Evolutionary conservation across 2,113 vertebrate genomes (phyloP), one percentile per base, ranked within the genome.

Genomic region (Boleophthalmus pectinirostris): DNA sequence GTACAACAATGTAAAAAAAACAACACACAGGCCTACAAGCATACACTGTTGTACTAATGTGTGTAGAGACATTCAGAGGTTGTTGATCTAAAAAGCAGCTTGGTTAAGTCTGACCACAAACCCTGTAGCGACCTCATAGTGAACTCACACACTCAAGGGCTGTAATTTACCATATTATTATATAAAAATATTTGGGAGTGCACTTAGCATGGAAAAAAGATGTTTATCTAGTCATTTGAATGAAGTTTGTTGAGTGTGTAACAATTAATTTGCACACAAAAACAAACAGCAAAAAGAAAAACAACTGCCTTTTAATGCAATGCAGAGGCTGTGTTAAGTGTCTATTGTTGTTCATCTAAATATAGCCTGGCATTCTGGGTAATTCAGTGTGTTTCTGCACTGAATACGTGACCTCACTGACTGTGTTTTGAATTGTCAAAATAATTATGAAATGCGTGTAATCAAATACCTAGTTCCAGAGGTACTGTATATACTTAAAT

Each of bases 41-140:
- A 78, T 75, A 76, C 71, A 75, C 33, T 80, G 69, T 33, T 77
- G 63, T 60, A 7, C 35, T 67, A 23, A 57, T 56, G 18, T 66
- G 82, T 79, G 65, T 69, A 71, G 33, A 74, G 47, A 68, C 83
- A 69, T 75, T 83, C 80, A 75, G 80, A 87, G 53, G 49, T 15
- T 46, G 71, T 77, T 72, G 73, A 72, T 53, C 56, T 63, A 73
- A 76, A 82, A 72, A 68, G 9, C 56, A 61, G 53, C 70, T 58
- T 33, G 65, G 70, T 71, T 69, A 70, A 70, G 63, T 74, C 60
- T 53, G 74, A 85, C 73, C 77, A 85, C 79, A 81, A 70, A 75
- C 63, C 72, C 83, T 74, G 71, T 60, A 72, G 77, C 74, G 69
- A 75, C 24, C 72, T 54, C 74, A 68, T 76, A 65, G 35, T 58